Conservation (phyloP, 2,113 vertebrate species). For the Maccullochella peelii region DNA sequence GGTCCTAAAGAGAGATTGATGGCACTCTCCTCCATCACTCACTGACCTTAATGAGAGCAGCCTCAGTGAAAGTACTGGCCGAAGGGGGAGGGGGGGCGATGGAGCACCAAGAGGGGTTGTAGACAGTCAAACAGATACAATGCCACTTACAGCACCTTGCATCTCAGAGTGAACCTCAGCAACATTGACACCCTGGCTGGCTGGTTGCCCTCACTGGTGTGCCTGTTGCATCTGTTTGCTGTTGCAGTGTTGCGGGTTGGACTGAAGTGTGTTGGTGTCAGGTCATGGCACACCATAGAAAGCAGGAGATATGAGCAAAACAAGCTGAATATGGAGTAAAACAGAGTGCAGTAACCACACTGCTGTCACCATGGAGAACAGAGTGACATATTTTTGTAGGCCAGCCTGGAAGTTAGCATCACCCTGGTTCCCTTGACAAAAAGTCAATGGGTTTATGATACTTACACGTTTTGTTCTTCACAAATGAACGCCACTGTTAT, state of each 20-base stretch:
- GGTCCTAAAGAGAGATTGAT: constrained; percentile 65
- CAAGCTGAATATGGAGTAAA: neutral
- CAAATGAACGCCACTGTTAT: no score
- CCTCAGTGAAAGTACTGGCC: constrained; percentile 33
- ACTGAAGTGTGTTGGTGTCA: neutral
- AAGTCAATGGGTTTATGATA: no score
- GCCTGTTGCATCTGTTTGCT: constrained; percentile 2
- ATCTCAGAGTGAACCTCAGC: neutral
- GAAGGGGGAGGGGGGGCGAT: neutral
- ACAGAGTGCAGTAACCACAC: neutral
- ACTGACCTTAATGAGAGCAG: constrained; percentile 52
- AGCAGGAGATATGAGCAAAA: neutral
- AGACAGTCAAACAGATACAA: constrained; percentile 35
- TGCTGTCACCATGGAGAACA: neutral
- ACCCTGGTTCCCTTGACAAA: no score
- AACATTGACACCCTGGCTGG: neutral
- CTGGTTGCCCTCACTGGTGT: neutral
- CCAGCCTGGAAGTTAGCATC: no score
- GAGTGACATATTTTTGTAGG: no score
- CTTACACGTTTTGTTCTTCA: no score
- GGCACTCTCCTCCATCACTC: constrained; percentile 51
- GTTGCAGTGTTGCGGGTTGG: neutral
- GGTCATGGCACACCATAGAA: neutral
- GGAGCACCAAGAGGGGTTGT: neutral
- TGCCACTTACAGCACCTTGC: constrained; percentile 3